Evolutionary conservation across 1,140 invertebrate species (phyloP).

Genomic region (Drosophila paulistorum): DNA sequence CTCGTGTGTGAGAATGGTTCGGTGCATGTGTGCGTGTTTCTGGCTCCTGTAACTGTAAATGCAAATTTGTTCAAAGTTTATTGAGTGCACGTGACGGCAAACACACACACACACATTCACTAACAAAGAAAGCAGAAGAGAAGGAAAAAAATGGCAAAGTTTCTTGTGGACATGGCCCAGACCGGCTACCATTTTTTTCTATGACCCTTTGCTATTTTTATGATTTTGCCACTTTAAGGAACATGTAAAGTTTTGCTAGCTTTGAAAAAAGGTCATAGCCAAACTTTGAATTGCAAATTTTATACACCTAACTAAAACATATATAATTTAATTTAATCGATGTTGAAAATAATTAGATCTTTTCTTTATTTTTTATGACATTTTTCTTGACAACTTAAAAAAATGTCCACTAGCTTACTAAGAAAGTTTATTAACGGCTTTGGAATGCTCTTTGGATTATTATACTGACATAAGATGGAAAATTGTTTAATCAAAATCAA

Average conservation of each 20-base stretch:
- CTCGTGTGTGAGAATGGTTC: constrained; percentile 7
- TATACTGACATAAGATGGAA: too few relatives aligned
- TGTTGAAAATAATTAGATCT: neutral
- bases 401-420: neutral
- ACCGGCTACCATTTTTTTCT: constrained; percentile 1
- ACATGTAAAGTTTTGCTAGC: neutral
- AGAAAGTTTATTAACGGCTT: neutral
- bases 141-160: constrained; percentile 70
- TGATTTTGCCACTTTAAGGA: constrained; percentile 17
- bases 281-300: constrained; percentile 70
- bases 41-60: constrained; percentile 59
- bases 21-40: constrained; percentile 13
- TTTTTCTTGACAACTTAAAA: neutral
- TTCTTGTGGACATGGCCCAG: constrained; percentile 23
- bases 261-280: neutral
- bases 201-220: constrained; percentile 38
- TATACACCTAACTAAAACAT: constrained; percentile 35
- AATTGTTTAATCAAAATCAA: too few relatives aligned
- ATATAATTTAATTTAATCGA: constrained; percentile 18
- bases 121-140: neutral
- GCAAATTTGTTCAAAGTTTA: constrained; percentile 82
- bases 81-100: constrained; percentile 81
- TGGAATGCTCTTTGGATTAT: too few relatives aligned
- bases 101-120: constrained; percentile 33
- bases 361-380: neutral